Conservation (phyloP, 2,113 vertebrate genomes). For the Synchiropus splendidus region DNA sequence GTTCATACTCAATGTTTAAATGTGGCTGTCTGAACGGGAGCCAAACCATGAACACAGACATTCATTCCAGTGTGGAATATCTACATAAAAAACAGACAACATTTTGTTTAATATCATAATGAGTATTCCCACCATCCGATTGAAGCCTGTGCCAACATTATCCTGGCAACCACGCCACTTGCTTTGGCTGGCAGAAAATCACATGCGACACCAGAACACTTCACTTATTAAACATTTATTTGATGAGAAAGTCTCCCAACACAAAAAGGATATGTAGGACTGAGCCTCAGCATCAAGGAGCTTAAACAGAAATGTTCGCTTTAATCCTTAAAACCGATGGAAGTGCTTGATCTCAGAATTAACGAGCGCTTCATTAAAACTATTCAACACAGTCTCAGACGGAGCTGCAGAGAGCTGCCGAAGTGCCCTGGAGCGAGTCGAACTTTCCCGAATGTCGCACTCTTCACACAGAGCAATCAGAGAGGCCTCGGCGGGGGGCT, state of each 20-base stretch:
- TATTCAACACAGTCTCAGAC: conserved; percentile 4
- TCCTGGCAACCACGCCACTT: conserved; percentile 14
- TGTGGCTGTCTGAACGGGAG: too few relatives aligned
- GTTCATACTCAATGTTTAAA: too few relatives aligned
- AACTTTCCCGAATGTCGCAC: conserved; percentile 16
- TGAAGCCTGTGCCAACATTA: conserved; percentile 29
- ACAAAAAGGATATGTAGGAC: neutral
- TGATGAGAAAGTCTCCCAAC: conserved; percentile 5
- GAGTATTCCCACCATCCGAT: conserved; percentile 33
- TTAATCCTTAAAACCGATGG: conserved; percentile 1
- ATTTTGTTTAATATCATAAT: conserved; percentile 6
- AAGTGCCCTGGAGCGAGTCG: neutral
- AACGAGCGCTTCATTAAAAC: conserved; percentile 6
- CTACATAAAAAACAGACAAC: too few relatives aligned
- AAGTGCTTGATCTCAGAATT: neutral
- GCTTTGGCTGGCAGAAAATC: conserved; percentile 23
- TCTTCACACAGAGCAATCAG: conserved; percentile 37
- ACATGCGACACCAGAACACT: conserved; percentile 7
- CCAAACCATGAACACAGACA: too few relatives aligned
- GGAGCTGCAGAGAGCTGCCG: conserved; percentile 4
- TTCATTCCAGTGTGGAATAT: too few relatives aligned
- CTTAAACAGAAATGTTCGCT: neutral
- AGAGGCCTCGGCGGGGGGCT: conserved; percentile 22
- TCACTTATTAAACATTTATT: conserved; percentile 11
- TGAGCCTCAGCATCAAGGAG: neutral